A percentile compares a stretch with the other conserved stretches of the same genome.
These are phyloP conservation scores for Drosophila simulans DNA, from an alignment of 1,140 invertebrate genomes.

Conservation along the genomic window DNA sequence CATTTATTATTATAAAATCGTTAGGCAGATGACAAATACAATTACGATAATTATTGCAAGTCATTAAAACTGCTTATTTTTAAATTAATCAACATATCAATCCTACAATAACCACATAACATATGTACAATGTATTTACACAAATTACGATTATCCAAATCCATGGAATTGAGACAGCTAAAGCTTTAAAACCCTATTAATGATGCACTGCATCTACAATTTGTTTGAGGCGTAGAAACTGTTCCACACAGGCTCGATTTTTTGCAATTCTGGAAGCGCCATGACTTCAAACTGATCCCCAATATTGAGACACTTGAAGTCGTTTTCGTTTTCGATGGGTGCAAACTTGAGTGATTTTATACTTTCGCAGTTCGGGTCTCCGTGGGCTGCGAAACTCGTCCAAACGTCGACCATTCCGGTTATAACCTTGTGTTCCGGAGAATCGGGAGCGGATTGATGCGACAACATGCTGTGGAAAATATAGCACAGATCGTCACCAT, in stretches of 20 bases:
- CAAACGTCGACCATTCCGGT: conserved; percentile 85
- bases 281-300: conserved; percentile 69
- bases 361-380: conserved; percentile 78
- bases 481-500: conserved; percentile 88
- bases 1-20: no score
- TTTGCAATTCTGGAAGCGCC: conserved; percentile 81
- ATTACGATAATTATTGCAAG: no score
- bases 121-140: conserved; percentile 63
- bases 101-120: conserved; percentile 12
- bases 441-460: conserved; percentile 69
- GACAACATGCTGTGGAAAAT: conserved; percentile 86
- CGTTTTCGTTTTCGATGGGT: conserved; percentile 59
- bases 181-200: conserved; percentile 53
- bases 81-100: neutral
- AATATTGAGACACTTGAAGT: conserved; percentile 84
- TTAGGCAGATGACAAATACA: no score
- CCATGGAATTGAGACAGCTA: conserved; percentile 28
- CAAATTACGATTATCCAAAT: conserved; percentile 15
- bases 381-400: conserved; percentile 84
- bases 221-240: conserved; percentile 63
- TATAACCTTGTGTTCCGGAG: conserved; percentile 77
- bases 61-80: no score
- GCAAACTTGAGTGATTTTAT: conserved; percentile 69
- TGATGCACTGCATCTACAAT: conserved; percentile 28
- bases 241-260: conserved; percentile 84